Evolutionary conservation across 2,888 invertebrate genomes (phyloP), one percentile per base, ranked within the genome.

Genomic region (Minunthozetes semirufus): DNA sequence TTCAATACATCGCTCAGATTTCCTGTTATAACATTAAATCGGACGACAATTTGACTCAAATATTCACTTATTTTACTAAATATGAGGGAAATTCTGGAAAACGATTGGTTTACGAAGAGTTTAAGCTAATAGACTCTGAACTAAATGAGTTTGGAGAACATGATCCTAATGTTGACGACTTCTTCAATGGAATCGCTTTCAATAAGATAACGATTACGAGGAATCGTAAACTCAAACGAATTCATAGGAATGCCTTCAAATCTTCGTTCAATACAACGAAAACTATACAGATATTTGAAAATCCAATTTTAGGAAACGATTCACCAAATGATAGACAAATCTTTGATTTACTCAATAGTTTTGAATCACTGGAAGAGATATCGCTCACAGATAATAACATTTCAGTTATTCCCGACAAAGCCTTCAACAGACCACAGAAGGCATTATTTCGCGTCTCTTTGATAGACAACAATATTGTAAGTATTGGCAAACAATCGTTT

Each of bases 321-420:
- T 25, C 42, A 6, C 33, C 42, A 9, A 59, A 75, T 53, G 59
- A 61, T 1, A 9, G 46, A 11, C 42, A 33, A 33, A 38, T 75
- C 6, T 75, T 75, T 27, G 48, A 72, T 56, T n/a, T 48, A 1
- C 13, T 72, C 13, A 75, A 71, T 42, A 38, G 72, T 50, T 75
- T 75, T 63, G 19, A 22, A 48, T 46, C 17, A 8, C 13, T 59
- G 22, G 46, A 19, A n/a, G 48, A 48, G n/a, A 33, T 75, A 13
- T 72, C 48, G 38, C 19, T 75, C 1, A 75, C 72, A 6, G 75
- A 75, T n/a, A 72, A 66, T 50, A 72, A 63, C 15, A 72, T 75
- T 19, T 53, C 59, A 19, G 22, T 22, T n/a, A 22, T 75, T 29
- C 75, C 75, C 8, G 59, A 75, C 3, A 17, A 48, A 15, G 75